Base-by-base conservation (phyloP, 2,888 invertebrate species). In the Xylota sylvarum region DNA sequence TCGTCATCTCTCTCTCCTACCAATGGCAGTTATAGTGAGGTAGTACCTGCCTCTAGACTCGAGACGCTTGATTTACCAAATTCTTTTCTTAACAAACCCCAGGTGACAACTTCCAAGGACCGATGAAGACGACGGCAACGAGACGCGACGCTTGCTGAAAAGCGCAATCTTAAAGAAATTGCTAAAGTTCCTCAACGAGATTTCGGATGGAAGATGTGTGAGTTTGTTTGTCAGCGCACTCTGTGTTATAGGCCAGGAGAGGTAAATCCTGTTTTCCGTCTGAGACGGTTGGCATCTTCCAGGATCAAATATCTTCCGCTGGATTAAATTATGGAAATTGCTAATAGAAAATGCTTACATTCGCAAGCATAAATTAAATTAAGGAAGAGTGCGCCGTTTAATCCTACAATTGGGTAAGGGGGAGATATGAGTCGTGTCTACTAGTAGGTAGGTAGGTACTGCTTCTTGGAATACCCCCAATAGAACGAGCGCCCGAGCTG, bases 321-420 rank as follows among this genome's bases (percentile, higher is more conserved):
- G 50, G 67, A 84, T 84, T 74, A 84, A 84, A 70, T 79, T 84
- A 84, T 84, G 74, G 74, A 84, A 80, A 84, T 69, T 60, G 56
- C 56, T 74, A 79, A 79, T 69, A 84, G 17, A 55, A 84, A 74
- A 55, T 73, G 60, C 67, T 78, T 60, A 17, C 62, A 67, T 65
- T 79, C 60, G 32, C 55, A 56, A 32, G 56, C 74, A 80, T 80
- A 84, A 64, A 74, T 80, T 84, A 69, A 80, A 84, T 80, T 69
- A 58, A 9, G 55, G 37, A 56, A 62, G 62, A 64, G 32, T 62
- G 48, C 14, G 65, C 35, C 78, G 50, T 73, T 79, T 78, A 83
- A 73, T 83, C 67, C 56, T 58, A 67, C 60, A 55, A 56, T 73
- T 70, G 64, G 6, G 37, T 37, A 23, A 23, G 23, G 23, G 1